phyloP scores from a whole-genome alignment of 1,140 invertebrate species.

The Pseudomyrmex cubaensis region DNA sequence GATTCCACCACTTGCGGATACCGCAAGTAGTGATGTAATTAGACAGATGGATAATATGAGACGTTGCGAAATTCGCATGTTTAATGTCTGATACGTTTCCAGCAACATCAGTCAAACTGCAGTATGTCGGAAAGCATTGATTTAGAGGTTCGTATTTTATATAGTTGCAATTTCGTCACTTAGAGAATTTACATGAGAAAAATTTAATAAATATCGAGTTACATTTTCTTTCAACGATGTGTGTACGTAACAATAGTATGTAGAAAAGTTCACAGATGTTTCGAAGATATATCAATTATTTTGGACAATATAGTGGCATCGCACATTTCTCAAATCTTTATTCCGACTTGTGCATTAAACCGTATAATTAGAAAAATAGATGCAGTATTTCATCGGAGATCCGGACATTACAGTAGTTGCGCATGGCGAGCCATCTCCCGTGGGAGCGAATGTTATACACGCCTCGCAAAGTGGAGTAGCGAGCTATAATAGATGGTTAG shows the following conservation, averaged over 20 bases:
- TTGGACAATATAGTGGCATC: background rate
- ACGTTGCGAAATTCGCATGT: constrained; percentile 18
- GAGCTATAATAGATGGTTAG: constrained; percentile 57
- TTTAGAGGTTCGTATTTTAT: background rate
- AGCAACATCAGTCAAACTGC: background rate
- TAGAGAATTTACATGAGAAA: too few species aligned
- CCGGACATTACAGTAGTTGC: constrained; percentile 12
- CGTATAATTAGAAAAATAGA: constrained; percentile 10
- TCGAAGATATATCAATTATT: background rate
- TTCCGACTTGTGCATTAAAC: background rate
- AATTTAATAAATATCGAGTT: too few species aligned
- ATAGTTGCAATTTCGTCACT: background rate
- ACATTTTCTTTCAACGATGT: background rate
- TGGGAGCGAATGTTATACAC: background rate
- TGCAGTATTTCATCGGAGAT: background rate
- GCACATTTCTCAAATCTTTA: background rate
- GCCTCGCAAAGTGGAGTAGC: constrained; percentile 33
- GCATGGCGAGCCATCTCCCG: constrained; percentile 10
- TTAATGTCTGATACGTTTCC: constrained; percentile 14
- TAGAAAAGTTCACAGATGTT: background rate
- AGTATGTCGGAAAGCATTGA: constrained; percentile 1
- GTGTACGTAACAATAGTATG: too few species aligned
- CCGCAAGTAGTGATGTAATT: constrained; percentile 21
- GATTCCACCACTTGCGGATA: constrained; percentile 20
- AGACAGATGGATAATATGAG: background rate